Evolutionary conservation across 2,113 vertebrate genomes (phyloP).

Genomic region (Sorex fumeus): DNA sequence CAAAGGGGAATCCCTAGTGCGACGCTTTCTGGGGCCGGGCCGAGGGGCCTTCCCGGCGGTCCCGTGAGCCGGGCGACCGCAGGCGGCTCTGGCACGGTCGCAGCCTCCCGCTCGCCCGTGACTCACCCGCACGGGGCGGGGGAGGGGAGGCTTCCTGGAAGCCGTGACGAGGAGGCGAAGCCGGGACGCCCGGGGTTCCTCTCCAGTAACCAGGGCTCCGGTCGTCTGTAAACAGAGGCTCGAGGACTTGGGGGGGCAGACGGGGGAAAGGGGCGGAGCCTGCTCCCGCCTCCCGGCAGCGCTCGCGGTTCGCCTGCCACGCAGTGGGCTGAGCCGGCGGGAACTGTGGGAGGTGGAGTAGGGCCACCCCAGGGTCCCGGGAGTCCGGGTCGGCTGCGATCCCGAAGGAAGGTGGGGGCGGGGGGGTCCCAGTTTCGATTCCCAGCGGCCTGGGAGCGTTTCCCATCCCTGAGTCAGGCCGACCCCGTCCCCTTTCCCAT

Average conservation of each 20-base stretch:
- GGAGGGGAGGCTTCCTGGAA: conserved; percentile 81
- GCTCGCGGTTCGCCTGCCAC: neutral
- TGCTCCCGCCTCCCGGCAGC: neutral
- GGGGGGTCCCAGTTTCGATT: conserved; percentile 64
- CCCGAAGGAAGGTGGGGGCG: neutral
- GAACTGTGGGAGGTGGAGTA: neutral
- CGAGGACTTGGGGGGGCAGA: conserved; percentile 11
- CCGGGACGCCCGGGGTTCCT: conserved; percentile 77
- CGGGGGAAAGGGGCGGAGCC: too few relatives aligned
- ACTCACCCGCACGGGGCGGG: conserved; percentile 72
- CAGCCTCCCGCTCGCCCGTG: conserved; percentile 76
- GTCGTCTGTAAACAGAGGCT: conserved; percentile 80
- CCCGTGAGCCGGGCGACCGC: conserved; percentile 79
- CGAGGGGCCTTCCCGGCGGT: conserved; percentile 72
- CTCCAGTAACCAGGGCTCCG: conserved; percentile 78
- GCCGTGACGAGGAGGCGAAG: conserved; percentile 78
- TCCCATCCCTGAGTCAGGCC: conserved; percentile 74
- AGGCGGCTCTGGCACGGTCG: conserved; percentile 77
- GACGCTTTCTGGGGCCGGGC: conserved; percentile 56
- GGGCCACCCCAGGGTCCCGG: neutral
- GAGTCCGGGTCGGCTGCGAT: neutral
- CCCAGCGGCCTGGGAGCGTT: conserved; percentile 41
- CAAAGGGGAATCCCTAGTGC: conserved; percentile 77
- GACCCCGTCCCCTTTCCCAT: conserved; percentile 48
- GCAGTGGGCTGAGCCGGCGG: neutral